Evolutionary conservation across 2,797 vertebrate genomes (phyloP), one percentile per base, ranked within the genome.

Genomic region (Rhabdomys pumilio): DNA sequence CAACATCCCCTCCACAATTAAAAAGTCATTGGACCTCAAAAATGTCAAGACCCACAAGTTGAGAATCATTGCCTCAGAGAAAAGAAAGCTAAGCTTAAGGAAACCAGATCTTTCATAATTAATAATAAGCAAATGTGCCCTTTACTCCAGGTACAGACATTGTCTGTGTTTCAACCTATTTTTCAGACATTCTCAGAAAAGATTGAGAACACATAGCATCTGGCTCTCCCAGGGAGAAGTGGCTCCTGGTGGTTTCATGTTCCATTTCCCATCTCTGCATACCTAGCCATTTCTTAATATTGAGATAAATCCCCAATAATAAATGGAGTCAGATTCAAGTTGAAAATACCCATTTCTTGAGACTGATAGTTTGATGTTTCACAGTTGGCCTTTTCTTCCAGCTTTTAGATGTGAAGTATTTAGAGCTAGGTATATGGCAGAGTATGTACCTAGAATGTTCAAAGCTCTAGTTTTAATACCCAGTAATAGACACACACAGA

Each of bases 281-380:
- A 93, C 6, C 34, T 59, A 17, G 9, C 29, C 41, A 61, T 38
- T 75, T 92, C 61, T 50, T 61, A 53, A 47, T 53, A 44, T 29
- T 87, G 38, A 72, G 88, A 47, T 57, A 80, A 83, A 83, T 47
- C 65, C 26, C 79, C 47, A 67, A 80, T 29, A 10, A 26, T 13
- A 85, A 73, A 47, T 24, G 2, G n/a, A 79, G 65, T 55, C 17
- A 82, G 19, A 91, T 67, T 93, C 44, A 67, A 76, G 47, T 19
- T 77, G 53, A 93, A 96, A 95, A 90, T 5, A 5, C 65, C 26
- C 38, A 44, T 83, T 96, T 63, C n/a, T 76, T 38, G 17, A 91
- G 50, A 76, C 15, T 41, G 9, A 59, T 13, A 20, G 57, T 82
- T 72, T 17, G 41, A 87, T 29, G 26, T 85, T 14, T 53, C 50